Base-by-base conservation (phyloP, 2,888 invertebrate genomes). In the Glaucopsyche alexis region DNA sequence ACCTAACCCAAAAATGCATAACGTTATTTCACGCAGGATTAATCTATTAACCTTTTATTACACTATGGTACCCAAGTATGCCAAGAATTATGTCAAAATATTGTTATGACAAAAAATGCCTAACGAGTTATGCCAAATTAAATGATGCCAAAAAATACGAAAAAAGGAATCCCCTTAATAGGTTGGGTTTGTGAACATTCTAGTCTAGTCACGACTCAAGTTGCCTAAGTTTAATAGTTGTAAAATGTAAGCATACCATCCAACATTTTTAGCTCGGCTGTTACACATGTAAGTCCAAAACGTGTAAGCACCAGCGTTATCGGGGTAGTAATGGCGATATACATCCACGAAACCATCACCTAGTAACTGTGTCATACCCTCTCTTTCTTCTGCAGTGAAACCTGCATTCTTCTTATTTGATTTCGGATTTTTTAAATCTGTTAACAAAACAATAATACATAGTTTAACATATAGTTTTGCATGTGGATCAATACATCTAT, bases 231-330 rank as follows among this genome's bases (percentile, higher is more conserved):
- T 11, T 73, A 60, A 52, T 8, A 16, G 19, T 55, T 55, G 11
- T 19, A 55, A 55, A 55, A 55, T 16, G 16, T 4, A 9, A 19
- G 83, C 94, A 93, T 87, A 97, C 99, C 99, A 99, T 86, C 99
- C 99, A 77, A 98, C 95, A 90, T 99, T 98, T 83, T 96, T 98
- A 11, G 95, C 93, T 72, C 99, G 94, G 8, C 97, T 94, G 86
- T 98, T 98, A 76, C 92, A 93, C 95, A 99, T 96, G 85, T 98
- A 99, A 0, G 98, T 96, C 99, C 99, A 99, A 87, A 97, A 99
- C 0, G 99, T 97, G 86, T 98, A 99, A 1, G 96, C 96, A 9
- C 94, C 96, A 7, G 94, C 95, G 81, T 95, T 93, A 9, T 98
- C 96, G 0, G 99, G 99, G 90, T 99, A 96, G 2, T 99, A 90